phyloP scores from a whole-genome alignment of 2,113 vertebrate species.

The Engystomops pustulosus region DNA sequence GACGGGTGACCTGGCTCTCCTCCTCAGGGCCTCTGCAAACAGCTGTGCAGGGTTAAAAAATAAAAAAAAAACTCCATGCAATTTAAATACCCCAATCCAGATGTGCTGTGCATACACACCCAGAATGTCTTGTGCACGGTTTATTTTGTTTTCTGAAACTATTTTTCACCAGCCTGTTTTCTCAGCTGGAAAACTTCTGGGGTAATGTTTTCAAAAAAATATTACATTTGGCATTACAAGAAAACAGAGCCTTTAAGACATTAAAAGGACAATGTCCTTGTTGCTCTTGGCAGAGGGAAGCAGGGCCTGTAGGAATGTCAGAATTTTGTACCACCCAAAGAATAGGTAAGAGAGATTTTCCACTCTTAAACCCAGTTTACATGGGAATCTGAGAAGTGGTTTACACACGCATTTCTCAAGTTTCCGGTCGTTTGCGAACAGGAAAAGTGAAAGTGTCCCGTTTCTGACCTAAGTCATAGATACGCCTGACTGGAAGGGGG shows the following conservation, averaged over 20 bases:
- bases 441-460: constrained; percentile 56
- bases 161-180: constrained; percentile 87
- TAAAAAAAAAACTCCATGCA: constrained; percentile 61
- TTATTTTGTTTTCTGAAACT: constrained; percentile 85
- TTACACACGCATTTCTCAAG: constrained; percentile 61
- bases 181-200: constrained; percentile 87
- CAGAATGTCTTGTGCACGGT: constrained; percentile 83
- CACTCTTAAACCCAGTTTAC: constrained; percentile 69
- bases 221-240: constrained; percentile 85
- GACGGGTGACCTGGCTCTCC: constrained; percentile 77
- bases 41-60: constrained; percentile 76
- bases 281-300: constrained; percentile 79
- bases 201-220: constrained; percentile 85
- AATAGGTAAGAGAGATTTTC: constrained; percentile 77
- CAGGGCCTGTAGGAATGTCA: constrained; percentile 73
- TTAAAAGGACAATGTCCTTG: constrained; percentile 82
- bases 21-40: constrained; percentile 78
- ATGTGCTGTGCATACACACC: constrained; percentile 81
- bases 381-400: constrained; percentile 69
- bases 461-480: constrained; percentile 48
- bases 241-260: constrained; percentile 81
- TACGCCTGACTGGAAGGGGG: neutral
- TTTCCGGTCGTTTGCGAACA: constrained; percentile 53
- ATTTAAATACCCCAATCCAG: constrained; percentile 80
- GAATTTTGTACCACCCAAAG: constrained; percentile 75